A percentile compares a stretch with the other conserved stretches of the same genome.
Evolutionary conservation across 2,113 vertebrate genomes (phyloP).

Genomic region (Cygnus atratus): DNA sequence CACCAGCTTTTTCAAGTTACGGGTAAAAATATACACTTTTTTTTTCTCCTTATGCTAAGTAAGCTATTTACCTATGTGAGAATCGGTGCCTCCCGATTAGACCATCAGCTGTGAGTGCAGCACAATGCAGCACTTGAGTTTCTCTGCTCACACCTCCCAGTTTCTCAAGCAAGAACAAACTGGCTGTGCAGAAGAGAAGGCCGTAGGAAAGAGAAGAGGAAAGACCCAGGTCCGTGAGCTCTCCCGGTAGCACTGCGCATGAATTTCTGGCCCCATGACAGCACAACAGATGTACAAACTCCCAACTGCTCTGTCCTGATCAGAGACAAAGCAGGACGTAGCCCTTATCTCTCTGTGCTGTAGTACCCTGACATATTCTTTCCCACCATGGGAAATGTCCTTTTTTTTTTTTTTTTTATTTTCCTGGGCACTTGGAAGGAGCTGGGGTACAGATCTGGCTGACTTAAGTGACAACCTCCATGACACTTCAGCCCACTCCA

Average conservation of each 20-base stretch:
- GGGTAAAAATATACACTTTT: accelerated
- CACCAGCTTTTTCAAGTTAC: not conserved
- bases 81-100: not conserved
- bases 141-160: not conserved
- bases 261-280: constrained; percentile 33
- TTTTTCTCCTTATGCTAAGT: not conserved
- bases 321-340: not conserved
- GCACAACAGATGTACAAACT: constrained; percentile 7
- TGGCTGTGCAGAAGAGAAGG: not conserved
- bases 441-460: not conserved
- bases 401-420: not conserved
- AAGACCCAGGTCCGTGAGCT: accelerated
- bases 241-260: accelerated
- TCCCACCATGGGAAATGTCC: not conserved
- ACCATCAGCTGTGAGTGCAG: not conserved
- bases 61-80: not conserved
- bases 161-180: not conserved
- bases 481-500: accelerated
- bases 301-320: not conserved
- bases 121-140: not conserved
- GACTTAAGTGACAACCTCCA: not conserved
- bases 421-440: not conserved
- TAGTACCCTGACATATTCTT: not conserved
- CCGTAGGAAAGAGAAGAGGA: not conserved
- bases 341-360: not conserved